Evolutionary conservation across 1,140 invertebrate species (phyloP).

Genomic region (Zaprionus inermis): DNA sequence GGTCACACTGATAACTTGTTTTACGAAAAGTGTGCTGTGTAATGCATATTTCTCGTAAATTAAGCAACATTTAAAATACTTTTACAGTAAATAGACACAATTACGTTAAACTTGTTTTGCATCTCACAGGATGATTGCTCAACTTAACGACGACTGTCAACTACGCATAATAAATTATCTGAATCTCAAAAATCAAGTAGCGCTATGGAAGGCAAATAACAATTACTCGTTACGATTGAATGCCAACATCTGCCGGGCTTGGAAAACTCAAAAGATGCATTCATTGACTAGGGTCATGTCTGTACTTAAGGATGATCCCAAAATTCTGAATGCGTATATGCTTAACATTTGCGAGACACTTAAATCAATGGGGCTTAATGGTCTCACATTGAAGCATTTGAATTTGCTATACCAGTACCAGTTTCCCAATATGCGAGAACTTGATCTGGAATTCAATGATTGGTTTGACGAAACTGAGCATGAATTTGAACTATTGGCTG

Average conservation of each 20-base stretch:
- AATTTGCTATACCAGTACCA: not conserved
- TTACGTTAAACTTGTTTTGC: too few species aligned
- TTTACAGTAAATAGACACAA: too few species aligned
- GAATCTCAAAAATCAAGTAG: too few species aligned
- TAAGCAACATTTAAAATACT: too few species aligned
- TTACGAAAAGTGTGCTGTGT: too few species aligned
- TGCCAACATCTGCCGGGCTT: slow-evolving; percentile 6
- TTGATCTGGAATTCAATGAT: not conserved
- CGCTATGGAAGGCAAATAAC: too few species aligned
- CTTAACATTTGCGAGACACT: slow-evolving; percentile 1
- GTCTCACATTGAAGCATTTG: not conserved
- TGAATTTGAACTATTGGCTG: not conserved
- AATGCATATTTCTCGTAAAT: too few species aligned
- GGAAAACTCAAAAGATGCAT: slow-evolving; percentile 1
- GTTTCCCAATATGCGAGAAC: not conserved
- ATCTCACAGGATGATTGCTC: too few species aligned
- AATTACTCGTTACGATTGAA: too few species aligned
- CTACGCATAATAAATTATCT: too few species aligned
- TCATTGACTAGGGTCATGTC: not conserved
- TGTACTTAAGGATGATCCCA: not conserved
- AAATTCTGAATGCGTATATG: not conserved
- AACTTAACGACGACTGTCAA: too few species aligned
- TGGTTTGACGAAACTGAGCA: not conserved
- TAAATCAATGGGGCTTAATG: not conserved
- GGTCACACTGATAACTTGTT: too few species aligned